These are phyloP conservation scores for Julus scandinavius DNA, from an alignment of 2,888 invertebrate genomes.

Conservation along the genomic window DNA sequence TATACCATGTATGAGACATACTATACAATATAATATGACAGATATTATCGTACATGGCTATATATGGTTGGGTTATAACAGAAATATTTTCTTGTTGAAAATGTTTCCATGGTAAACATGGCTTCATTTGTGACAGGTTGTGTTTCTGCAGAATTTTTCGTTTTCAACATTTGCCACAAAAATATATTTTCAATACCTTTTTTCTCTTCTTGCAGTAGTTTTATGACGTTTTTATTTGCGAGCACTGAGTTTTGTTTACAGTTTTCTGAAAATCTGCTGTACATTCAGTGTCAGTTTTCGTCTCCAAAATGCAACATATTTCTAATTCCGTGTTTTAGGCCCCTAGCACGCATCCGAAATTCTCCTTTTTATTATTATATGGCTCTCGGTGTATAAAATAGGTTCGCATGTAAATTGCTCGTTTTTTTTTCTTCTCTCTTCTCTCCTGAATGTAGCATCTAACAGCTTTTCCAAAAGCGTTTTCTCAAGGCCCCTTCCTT, in stretches of 20 bases:
- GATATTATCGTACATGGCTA: too few relatives aligned
- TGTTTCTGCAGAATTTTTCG: too few relatives aligned
- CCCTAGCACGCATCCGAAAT: not conserved
- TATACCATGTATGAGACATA: too few relatives aligned
- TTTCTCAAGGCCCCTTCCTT: not conserved
- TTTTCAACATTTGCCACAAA: too few relatives aligned
- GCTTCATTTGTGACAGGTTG: too few relatives aligned
- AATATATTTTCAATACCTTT: not conserved
- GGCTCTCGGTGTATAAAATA: not conserved
- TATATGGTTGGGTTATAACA: too few relatives aligned
- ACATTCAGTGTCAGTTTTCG: too few relatives aligned
- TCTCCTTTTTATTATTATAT: not conserved
- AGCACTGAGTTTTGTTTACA: not conserved
- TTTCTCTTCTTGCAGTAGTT: not conserved
- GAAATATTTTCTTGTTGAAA: too few relatives aligned
- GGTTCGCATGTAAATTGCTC: conserved; percentile 18
- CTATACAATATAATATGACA: too few relatives aligned
- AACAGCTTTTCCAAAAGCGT: not conserved
- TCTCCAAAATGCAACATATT: not conserved
- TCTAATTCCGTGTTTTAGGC: not conserved
- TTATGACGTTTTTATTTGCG: not conserved
- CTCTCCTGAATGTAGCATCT: not conserved
- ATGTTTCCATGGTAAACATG: too few relatives aligned
- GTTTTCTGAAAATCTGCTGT: not conserved
- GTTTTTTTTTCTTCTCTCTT: not conserved